Evolutionary conservation across 2,113 vertebrate genomes (phyloP).

Genomic region (Spermophilus dauricus): DNA sequence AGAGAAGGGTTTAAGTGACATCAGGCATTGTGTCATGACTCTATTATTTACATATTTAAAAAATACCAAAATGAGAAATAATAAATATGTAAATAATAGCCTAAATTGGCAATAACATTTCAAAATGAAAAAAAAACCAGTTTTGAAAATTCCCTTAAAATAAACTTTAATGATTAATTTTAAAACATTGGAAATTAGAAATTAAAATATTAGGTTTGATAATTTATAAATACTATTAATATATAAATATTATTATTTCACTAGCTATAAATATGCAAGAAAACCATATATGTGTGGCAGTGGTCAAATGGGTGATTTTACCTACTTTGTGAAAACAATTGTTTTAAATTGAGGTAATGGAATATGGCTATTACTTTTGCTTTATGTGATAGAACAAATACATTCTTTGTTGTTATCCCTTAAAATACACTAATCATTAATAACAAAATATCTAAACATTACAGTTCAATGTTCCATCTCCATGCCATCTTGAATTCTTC

Average conservation of each 20-base stretch:
- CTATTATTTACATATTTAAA: neutral
- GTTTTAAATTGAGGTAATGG: neutral
- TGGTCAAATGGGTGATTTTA: slow-evolving; percentile 28
- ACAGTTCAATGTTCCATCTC: slow-evolving; percentile 7
- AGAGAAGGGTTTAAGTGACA: neutral
- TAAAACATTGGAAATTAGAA: neutral
- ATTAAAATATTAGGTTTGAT: neutral
- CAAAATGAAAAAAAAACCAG: neutral
- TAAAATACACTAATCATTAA: neutral
- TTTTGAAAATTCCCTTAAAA: neutral
- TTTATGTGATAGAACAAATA: neutral
- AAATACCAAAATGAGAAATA: too few species aligned
- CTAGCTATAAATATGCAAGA: neutral
- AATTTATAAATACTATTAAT: slow-evolving; percentile 25
- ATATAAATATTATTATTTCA: neutral
- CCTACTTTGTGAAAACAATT: neutral
- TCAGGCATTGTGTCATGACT: neutral
- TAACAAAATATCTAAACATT: slow-evolving; percentile 60
- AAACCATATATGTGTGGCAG: neutral
- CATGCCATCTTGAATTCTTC: slow-evolving; percentile 65
- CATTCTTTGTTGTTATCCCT: neutral
- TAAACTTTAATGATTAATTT: neutral
- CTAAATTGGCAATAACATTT: neutral
- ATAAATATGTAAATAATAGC: neutral
- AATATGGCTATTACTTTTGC: neutral